Base-by-base conservation (phyloP, 2,888 invertebrate species). In the Eucriotettix oculatus region DNA sequence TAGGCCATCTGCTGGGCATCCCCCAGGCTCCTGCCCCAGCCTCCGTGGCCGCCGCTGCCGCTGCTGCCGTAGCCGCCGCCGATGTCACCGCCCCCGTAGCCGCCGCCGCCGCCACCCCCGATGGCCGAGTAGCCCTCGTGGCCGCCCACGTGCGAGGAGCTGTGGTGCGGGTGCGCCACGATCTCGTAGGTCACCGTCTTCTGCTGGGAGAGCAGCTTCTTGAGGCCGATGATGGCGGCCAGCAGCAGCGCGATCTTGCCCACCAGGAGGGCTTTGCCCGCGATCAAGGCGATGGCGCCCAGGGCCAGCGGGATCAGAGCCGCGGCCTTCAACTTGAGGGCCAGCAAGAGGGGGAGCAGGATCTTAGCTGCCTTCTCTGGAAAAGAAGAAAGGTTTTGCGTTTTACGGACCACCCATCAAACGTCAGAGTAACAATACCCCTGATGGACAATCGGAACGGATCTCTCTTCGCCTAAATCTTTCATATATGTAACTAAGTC, bases 151-250 rank as follows among this genome's bases (percentile, higher is more conserved):
- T 84, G 83, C 69, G 82, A 81, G 65, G 82, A 78, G 63, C 83
- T 79, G 72, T 89, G 88, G 68, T 89, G 89, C 59, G 90, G 89
- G 72, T 90, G 90, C 0, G 88, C 83, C 0, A 90, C 88, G 44
- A 90, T 90, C 71, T 90, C 90, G 70, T 90, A 90, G 9, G 90
- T 90, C 65, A 90, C 90, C 70, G 89, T 89, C 71, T 90, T 90
- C 74, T 87, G 85, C 69, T 85, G 84, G 65, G 85, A 84, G 65
- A 90, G 74, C 58, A 90, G 76, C 72, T 90, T 90, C 79, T 90
- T 90, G 72, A 90, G 74, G 5, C 90, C 90, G 68, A 90, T 90
- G 62, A 90, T 85, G 58, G 87, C 86, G 0, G 90, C 88, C 56
- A 90, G 78, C 55, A 90, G 87, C 65, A 90, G 77, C 42, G 90